These are phyloP conservation scores for Peromyscus maniculatus DNA, from an alignment of 2,113 vertebrate species.

Conservation along the genomic window DNA sequence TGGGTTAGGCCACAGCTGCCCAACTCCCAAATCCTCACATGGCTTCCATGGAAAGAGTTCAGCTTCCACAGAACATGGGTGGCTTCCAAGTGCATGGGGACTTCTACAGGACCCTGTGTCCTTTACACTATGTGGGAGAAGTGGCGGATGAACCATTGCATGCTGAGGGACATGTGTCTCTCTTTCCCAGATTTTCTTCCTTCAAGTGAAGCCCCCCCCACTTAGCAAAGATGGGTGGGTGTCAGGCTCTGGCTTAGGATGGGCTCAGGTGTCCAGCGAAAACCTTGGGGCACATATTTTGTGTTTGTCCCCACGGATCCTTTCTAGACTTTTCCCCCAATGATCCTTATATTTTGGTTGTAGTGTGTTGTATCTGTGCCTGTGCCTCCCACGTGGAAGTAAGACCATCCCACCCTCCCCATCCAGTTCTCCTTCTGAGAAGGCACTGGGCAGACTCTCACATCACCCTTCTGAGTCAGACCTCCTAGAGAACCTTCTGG, in stretches of 20 bases:
- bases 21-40: not conserved
- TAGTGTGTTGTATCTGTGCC: fast-evolving
- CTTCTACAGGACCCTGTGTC: not conserved
- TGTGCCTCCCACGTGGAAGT: not conserved
- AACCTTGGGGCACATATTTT: not conserved
- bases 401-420: not conserved
- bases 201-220: too few species aligned
- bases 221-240: not conserved
- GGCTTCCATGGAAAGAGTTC: not conserved
- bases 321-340: not conserved
- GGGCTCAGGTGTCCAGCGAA: not conserved
- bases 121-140: too few species aligned
- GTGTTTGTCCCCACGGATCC: not conserved
- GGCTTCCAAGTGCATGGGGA: not conserved
- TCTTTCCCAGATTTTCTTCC: not conserved
- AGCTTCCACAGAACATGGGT: not conserved
- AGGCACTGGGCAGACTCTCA: fast-evolving
- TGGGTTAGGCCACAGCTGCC: not conserved
- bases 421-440: not conserved
- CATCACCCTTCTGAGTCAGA: not conserved
- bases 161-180: fast-evolving
- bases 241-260: not conserved
- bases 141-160: not conserved
- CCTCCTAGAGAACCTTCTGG: not conserved
- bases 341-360: not conserved